These are phyloP conservation scores for Sarcophaga peregrina DNA, from an alignment of 1,140 invertebrate species.

Conservation along the genomic window DNA sequence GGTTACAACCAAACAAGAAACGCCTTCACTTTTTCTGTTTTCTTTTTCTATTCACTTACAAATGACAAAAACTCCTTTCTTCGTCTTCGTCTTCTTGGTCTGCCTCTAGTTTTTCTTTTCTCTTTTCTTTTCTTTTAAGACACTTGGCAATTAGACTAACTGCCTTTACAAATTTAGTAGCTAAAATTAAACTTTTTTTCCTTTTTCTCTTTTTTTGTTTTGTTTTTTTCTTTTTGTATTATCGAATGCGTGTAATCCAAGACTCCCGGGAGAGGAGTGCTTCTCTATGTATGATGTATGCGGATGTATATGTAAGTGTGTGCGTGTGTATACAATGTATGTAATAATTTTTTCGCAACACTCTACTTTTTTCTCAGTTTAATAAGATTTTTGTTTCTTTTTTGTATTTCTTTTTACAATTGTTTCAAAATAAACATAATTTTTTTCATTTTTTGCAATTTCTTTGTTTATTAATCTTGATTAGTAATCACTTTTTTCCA, in stretches of 20 bases:
- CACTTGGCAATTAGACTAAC: too few relatives aligned
- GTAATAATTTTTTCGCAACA: background rate
- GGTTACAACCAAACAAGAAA: background rate
- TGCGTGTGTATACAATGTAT: background rate
- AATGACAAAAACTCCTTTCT: too few relatives aligned
- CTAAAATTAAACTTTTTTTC: too few relatives aligned
- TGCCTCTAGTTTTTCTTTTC: too few relatives aligned
- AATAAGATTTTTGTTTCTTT: background rate
- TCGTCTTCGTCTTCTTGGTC: too few relatives aligned
- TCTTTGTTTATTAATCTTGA: slow-evolving; percentile 20
- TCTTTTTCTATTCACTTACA: background rate
- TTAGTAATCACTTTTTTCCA: background rate
- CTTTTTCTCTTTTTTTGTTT: too few relatives aligned
- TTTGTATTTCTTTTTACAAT: background rate
- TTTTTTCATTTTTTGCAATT: slow-evolving; percentile 7
- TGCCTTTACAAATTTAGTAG: too few relatives aligned
- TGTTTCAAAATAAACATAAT: background rate
- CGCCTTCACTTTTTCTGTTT: background rate
- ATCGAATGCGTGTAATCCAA: background rate
- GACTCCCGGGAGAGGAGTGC: background rate
- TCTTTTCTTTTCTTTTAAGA: too few relatives aligned
- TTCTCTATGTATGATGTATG: background rate
- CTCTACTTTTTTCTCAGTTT: background rate
- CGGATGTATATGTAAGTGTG: background rate
- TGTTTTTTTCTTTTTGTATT: too few relatives aligned